Conservation (phyloP, 2,113 vertebrate species). For the Neolamprologus longior region DNA sequence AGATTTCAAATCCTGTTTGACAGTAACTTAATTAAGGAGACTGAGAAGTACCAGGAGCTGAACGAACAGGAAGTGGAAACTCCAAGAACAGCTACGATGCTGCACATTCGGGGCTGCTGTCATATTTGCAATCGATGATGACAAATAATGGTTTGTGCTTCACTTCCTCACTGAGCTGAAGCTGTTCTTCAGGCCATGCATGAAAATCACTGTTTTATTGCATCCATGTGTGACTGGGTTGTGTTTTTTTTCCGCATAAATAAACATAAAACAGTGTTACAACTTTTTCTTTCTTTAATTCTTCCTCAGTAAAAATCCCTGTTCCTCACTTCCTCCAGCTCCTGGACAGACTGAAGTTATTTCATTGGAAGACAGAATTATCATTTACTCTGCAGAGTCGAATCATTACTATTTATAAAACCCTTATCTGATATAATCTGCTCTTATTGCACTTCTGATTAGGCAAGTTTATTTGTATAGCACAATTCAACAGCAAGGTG, state of each 20-base stretch:
- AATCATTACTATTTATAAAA: not conserved
- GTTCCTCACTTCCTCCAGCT: not conserved
- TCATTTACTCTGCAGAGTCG: not conserved
- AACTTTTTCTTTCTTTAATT: not conserved
- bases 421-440: not conserved
- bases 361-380: not conserved
- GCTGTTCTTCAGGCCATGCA: not conserved
- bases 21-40: not conserved
- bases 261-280: not conserved
- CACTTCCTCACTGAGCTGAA: not conserved
- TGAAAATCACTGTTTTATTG: not conserved
- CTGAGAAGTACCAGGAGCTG: not conserved
- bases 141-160: not conserved
- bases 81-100: not conserved
- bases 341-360: not conserved
- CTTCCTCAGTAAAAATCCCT: not conserved
- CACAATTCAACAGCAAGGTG: no score
- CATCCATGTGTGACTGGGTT: fast-evolving
- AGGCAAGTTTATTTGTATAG: fast-evolving
- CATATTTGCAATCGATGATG: not conserved
- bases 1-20: not conserved
- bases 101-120: not conserved
- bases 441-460: not conserved
- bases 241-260: fast-evolving
- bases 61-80: fast-evolving